Base-by-base conservation (phyloP, 2,888 invertebrate genomes). In the Syrista parreyssii region DNA sequence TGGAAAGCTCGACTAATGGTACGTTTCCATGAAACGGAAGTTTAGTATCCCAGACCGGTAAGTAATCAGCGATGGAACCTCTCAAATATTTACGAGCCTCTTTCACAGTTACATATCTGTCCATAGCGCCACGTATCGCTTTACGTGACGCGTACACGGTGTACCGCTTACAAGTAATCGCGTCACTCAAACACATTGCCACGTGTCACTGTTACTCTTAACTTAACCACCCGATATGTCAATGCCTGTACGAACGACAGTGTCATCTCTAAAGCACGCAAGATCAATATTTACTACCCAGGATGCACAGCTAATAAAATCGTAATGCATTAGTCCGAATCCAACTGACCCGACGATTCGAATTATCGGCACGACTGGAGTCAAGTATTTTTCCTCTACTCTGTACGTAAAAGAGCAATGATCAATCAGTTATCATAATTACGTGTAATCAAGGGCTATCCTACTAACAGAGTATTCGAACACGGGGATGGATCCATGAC, bases 381-480 rank as follows among this genome's bases (percentile, higher is more conserved):
- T 35, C 73, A 73, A 33, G 55, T 71, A 34, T 72, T 73, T 34
- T 75, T 80, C 72, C 55, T 80, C 72, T 40, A 55, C 40, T 68
- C 68, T 73, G 76, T 31, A 55, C 78, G 72, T 80, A 68, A 76
- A 76, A 74, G 3, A 31, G 79, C 84, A 88, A 88, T 84, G 85
- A 86, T 84, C 86, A 81, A 83, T 76, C 83, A 83, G 86, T 86
- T 88, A 84, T 83, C 85, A 83, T 85, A 86, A 88, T 89, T 23
- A 2, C 40, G 9, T 55, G 23, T 23, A 23, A 55, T 55, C 40
- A 55, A 55, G 40, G 40, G 40, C 40, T 55, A 55, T 9, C 9
- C 23, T 2, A 23, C 9, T 55, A 1, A 55, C 40, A 6, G 6
- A 23, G 9, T 55, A 9, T 0, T 55, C 23, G 23, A 9, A 23